Percentiles rank a stretch among this genome's conserved stretches.
These are phyloP conservation scores for Vidua chalybeata DNA, from an alignment of 2,113 vertebrate genomes.

Conservation along the genomic window DNA sequence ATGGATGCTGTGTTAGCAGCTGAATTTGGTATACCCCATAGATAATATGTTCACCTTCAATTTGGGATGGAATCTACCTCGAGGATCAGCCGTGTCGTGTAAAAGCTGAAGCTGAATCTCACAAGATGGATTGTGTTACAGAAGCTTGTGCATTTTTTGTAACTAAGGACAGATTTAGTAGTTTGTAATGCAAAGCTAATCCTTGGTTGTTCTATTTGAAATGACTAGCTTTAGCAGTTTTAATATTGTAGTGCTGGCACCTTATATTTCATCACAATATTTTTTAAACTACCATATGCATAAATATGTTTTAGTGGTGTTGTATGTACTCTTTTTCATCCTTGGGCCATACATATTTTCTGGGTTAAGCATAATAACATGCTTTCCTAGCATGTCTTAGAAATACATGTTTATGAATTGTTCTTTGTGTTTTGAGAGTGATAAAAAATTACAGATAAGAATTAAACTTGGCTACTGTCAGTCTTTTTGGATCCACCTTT, in stretches of 20 bases:
- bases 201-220: background rate
- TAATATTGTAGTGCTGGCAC: background rate
- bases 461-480: background rate
- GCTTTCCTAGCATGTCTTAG: background rate
- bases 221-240: background rate
- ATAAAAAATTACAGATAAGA: background rate
- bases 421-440: conserved; percentile 1
- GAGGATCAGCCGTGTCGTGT: background rate
- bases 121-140: background rate
- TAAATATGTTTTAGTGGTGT: background rate
- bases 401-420: background rate
- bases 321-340: background rate
- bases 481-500: background rate
- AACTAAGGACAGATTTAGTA: background rate
- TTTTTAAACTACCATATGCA: background rate
- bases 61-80: background rate
- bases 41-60: background rate
- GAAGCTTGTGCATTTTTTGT: background rate
- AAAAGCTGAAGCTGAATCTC: background rate
- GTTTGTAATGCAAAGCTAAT: background rate
- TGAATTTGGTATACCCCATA: background rate
- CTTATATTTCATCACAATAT: background rate
- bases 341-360: background rate
- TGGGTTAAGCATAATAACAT: background rate
- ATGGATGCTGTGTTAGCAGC: background rate